These are phyloP conservation scores for Volucella zonaria DNA, from an alignment of 2,888 invertebrate species.

Conservation along the genomic window DNA sequence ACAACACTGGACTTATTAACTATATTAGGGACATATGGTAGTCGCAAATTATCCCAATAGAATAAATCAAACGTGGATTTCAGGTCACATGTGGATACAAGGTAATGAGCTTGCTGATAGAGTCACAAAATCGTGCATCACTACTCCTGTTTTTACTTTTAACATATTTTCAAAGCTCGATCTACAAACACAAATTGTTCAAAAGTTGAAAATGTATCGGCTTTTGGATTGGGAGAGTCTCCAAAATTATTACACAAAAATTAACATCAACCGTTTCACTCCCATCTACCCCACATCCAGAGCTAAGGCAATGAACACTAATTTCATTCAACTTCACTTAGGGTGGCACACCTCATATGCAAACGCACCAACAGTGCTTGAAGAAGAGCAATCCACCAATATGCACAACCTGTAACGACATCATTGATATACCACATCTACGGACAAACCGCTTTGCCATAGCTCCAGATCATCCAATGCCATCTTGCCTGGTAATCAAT, in stretches of 20 bases:
- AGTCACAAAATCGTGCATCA: conserved; percentile 2
- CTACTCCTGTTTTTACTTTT: not conserved
- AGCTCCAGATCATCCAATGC: conserved; percentile 8
- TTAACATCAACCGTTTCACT: not conserved
- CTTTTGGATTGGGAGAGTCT: not conserved
- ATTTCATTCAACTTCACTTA: too few relatives aligned
- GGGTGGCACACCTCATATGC: not conserved
- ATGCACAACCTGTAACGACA: conserved; percentile 2
- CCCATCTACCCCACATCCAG: not conserved
- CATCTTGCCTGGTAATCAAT: too few relatives aligned
- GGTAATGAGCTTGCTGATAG: conserved; percentile 1
- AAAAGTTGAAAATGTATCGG: not conserved
- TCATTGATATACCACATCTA: too few relatives aligned
- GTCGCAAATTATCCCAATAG: not conserved
- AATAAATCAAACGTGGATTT: too few relatives aligned
- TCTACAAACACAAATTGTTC: not conserved
- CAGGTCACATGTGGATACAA: too few relatives aligned
- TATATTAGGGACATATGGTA: not conserved
- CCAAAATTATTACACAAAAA: not conserved
- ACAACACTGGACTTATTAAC: not conserved
- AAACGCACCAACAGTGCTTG: not conserved
- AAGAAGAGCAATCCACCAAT: not conserved
- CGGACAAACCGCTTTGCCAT: not conserved
- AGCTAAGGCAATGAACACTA: not conserved
- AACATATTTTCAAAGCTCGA: not conserved